Percentiles rank a stretch among this genome's conserved stretches.
These are phyloP conservation scores for Gordius sp. DNA, from an alignment of 2,888 invertebrate species.

Conservation along the genomic window DNA sequence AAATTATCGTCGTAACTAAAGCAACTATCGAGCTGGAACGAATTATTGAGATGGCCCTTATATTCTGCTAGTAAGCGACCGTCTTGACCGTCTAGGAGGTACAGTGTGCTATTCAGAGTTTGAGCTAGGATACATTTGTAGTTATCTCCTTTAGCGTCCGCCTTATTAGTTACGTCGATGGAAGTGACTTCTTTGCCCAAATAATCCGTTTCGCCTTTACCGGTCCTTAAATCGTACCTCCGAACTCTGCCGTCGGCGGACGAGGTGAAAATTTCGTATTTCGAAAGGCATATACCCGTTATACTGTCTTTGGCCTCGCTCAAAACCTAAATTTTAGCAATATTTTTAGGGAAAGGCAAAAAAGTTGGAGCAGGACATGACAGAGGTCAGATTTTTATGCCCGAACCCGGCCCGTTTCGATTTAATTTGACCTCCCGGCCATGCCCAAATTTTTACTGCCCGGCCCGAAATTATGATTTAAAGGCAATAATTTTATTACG, in stretches of 20 bases:
- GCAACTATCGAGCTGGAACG: conserved; percentile 55
- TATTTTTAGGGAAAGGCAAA: too few species aligned
- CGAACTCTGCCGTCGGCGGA: conserved; percentile 65
- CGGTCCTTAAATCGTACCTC: conserved; percentile 65
- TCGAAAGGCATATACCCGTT: conserved; percentile 40
- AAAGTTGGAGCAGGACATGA: too few species aligned
- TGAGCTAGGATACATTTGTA: conserved; percentile 47
- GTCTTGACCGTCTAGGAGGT: conserved; percentile 59
- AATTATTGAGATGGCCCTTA: conserved; percentile 21
- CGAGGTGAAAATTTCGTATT: conserved; percentile 61
- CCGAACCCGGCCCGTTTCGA: too few species aligned
- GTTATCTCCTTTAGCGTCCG: conserved; percentile 31
- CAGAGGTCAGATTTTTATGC: too few species aligned
- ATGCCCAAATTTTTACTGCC: too few species aligned
- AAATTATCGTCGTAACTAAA: conserved; percentile 55
- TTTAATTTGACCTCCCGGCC: too few species aligned
- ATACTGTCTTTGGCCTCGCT: conserved; percentile 73
- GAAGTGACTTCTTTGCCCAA: conserved; percentile 34
- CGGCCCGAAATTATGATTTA: too few species aligned
- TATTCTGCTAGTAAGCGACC: conserved; percentile 47
- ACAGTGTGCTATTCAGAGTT: conserved; percentile 51
- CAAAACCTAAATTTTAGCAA: conserved; percentile 36
- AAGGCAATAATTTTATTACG: too few species aligned
- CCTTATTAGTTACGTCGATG: neutral
- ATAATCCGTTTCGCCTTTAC: conserved; percentile 52